Evolutionary conservation across 1,140 invertebrate species (phyloP).

Genomic region (Drosophila bipectinata): DNA sequence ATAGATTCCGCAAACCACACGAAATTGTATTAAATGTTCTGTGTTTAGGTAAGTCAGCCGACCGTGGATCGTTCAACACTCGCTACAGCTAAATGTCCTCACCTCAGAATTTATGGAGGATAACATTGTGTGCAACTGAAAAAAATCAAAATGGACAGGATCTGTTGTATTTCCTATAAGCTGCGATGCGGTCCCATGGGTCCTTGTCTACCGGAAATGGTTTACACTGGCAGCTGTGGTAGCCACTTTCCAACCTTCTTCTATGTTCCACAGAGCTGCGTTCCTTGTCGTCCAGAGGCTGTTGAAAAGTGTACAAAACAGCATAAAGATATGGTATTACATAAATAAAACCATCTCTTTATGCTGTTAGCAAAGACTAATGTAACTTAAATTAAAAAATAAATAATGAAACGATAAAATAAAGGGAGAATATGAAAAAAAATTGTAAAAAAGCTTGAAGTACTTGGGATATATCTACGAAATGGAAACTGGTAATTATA

Average conservation of each 20-base stretch:
- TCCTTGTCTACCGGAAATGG: background rate
- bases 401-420: background rate
- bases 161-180: no score
- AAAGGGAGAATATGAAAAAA: background rate
- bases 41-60: constrained; percentile 19
- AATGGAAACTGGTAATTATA: background rate
- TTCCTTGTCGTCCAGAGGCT: background rate
- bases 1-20: constrained; percentile 10
- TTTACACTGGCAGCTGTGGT: background rate
- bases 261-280: background rate
- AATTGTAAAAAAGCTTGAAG: no score
- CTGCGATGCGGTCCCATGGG: no score
- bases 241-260: no score
- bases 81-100: background rate
- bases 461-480: no score
- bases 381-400: background rate
- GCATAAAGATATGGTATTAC: background rate
- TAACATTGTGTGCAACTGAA: background rate
- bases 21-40: constrained; percentile 36
- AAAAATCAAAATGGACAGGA: background rate
- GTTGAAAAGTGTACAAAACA: background rate
- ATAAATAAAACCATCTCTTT: no score
- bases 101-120: background rate
- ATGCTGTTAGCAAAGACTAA: no score
- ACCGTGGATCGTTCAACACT: constrained; percentile 26